phyloP scores from a whole-genome alignment of 2,888 invertebrate genomes.

The Celastrina argiolus region DNA sequence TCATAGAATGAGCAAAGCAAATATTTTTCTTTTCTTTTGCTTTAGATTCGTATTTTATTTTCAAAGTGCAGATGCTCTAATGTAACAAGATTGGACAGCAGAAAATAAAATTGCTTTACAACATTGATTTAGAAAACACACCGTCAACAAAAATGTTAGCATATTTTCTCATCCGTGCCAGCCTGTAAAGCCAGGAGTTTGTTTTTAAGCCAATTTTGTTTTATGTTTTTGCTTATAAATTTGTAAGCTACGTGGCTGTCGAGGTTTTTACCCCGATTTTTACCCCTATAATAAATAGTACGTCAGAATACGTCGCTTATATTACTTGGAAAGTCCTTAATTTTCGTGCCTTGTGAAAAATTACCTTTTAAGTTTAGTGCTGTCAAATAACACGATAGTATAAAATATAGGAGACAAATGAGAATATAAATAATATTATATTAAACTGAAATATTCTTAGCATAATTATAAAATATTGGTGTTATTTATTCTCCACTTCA shows the following conservation, averaged over 20 bases:
- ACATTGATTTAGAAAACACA: slow-evolving; percentile 1
- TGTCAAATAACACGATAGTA: no score
- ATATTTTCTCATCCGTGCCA: neutral
- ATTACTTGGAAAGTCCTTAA: no score
- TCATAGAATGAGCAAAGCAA: neutral
- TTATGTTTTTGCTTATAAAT: neutral
- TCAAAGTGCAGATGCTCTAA: neutral
- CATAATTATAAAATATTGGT: no score
- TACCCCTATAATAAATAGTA: neutral
- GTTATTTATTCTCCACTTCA: no score
- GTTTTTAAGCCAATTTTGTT: neutral
- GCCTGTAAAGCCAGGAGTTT: neutral
- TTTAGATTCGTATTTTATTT: neutral
- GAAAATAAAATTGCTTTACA: neutral
- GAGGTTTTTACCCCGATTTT: neutral
- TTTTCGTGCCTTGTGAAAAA: no score
- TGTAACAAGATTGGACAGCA: neutral
- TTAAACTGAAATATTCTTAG: no score
- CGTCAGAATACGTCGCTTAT: no score
- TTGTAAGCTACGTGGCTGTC: neutral
- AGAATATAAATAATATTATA: no score
- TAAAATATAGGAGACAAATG: no score
- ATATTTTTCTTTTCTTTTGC: neutral
- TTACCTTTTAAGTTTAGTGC: no score
- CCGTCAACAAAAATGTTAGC: neutral